phyloP scores from a whole-genome alignment of 2,888 invertebrate genomes.

The Tenthredo mesomela region DNA sequence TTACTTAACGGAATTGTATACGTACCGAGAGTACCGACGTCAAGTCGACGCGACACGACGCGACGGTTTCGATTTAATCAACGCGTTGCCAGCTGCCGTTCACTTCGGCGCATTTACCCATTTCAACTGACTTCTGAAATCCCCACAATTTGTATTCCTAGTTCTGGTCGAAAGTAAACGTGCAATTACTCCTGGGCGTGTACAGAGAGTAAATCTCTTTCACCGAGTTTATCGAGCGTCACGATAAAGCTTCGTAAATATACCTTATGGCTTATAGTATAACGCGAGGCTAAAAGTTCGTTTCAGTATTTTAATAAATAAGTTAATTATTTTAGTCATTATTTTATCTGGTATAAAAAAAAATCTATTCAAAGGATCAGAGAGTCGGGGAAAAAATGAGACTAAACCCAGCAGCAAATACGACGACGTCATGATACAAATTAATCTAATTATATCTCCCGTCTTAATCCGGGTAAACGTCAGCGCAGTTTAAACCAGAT shows the following conservation, averaged over 20 bases:
- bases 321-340: not conserved
- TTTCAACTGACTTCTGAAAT: constrained; percentile 41
- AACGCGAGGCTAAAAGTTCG: not conserved
- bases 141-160: constrained; percentile 42
- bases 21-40: not conserved
- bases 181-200: constrained; percentile 40
- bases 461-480: constrained; percentile 28
- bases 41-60: not conserved
- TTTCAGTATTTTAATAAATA: not conserved
- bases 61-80: constrained; percentile 39
- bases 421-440: constrained; percentile 12
- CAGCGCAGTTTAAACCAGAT: constrained; percentile 26
- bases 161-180: constrained; percentile 28
- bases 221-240: constrained; percentile 25
- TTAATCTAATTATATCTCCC: constrained; percentile 16
- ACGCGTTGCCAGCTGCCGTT: constrained; percentile 4
- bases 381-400: not conserved
- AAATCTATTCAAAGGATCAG: not conserved
- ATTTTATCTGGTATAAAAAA: not conserved
- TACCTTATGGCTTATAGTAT: too few relatives aligned
- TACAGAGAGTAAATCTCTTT: constrained; percentile 42
- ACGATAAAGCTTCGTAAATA: not conserved
- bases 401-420: not conserved
- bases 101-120: constrained; percentile 16
- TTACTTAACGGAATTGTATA: not conserved